A percentile compares a stretch with the other conserved stretches of the same genome.
phyloP scores from a whole-genome alignment of 2,797 vertebrate genomes.

The Sebastes kiyomatsui region DNA sequence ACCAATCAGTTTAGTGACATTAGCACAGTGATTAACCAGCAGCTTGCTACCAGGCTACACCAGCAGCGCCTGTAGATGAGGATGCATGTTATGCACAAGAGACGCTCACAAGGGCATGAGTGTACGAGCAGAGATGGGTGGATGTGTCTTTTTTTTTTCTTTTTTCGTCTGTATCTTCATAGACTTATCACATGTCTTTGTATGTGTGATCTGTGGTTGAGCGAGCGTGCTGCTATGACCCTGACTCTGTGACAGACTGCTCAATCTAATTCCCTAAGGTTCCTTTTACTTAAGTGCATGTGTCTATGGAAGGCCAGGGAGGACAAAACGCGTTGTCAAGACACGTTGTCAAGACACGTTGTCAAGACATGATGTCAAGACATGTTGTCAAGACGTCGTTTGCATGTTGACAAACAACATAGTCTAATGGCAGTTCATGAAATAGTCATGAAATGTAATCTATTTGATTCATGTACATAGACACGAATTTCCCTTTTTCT shows the following conservation, averaged over 20 bases:
- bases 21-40: constrained; percentile 65
- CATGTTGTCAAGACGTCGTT: too few relatives aligned
- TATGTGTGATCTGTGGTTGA: constrained; percentile 4
- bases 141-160: background rate
- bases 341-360: too few relatives aligned
- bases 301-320: background rate
- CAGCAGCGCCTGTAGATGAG: constrained; percentile 34
- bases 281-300: constrained; percentile 1
- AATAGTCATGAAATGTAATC: too few relatives aligned
- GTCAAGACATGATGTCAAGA: too few relatives aligned
- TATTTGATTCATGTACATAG: too few relatives aligned
- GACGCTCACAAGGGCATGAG: background rate
- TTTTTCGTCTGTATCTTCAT: background rate
- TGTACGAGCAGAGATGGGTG: background rate
- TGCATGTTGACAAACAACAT: background rate
- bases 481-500: too few relatives aligned
- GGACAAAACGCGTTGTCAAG: too few relatives aligned
- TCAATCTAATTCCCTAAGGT: constrained; percentile 41
- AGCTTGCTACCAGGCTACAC: constrained; percentile 46
- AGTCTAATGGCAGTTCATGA: too few relatives aligned
- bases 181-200: background rate
- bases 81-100: background rate
- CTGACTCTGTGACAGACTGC: constrained; percentile 52
- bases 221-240: constrained; percentile 48
- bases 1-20: constrained; percentile 77